These are phyloP conservation scores for Synanceia verrucosa DNA, from an alignment of 2,797 vertebrate genomes.

Conservation along the genomic window DNA sequence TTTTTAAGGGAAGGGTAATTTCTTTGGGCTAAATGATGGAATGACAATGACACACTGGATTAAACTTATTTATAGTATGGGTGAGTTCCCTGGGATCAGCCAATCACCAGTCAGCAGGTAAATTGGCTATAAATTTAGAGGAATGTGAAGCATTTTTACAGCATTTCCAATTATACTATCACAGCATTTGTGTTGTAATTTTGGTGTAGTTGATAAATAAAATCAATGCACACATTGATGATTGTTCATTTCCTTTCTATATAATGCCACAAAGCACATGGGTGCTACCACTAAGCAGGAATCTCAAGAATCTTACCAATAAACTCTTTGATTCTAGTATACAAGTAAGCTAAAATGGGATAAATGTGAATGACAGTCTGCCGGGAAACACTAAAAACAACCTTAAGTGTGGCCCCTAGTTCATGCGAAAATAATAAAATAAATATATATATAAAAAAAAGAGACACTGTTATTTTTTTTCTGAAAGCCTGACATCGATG, in stretches of 20 bases:
- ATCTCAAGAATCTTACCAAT: conserved; percentile 39
- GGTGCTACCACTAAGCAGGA: conserved; percentile 55
- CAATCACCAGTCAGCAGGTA: conserved; percentile 24
- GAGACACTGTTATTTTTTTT: conserved; percentile 55
- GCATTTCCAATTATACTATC: conserved; percentile 38
- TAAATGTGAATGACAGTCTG: conserved; percentile 24
- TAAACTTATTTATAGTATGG: conserved; percentile 27
- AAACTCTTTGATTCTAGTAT: conserved; percentile 29
- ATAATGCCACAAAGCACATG: conserved; percentile 43
- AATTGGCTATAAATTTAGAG: conserved; percentile 24
- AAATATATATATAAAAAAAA: conserved; percentile 2
- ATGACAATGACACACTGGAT: conserved; percentile 36
- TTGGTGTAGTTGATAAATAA: conserved; percentile 20
- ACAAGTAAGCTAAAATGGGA: conserved; percentile 42
- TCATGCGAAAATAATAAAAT: conserved; percentile 54
- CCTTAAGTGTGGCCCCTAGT: conserved; percentile 35
- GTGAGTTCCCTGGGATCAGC: conserved; percentile 35
- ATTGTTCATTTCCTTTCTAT: conserved; percentile 28
- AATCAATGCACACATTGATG: conserved; percentile 12
- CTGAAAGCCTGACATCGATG: conserved; percentile 42
- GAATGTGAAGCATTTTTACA: conserved; percentile 45
- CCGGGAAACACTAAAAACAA: conserved; percentile 38
- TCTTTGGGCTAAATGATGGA: conserved; percentile 66
- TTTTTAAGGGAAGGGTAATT: conserved; percentile 57
- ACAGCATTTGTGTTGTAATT: conserved; percentile 19